A percentile compares a stretch with the other conserved stretches of the same genome.
phyloP scores from a whole-genome alignment of 2,888 invertebrate genomes.

The Selenia dentaria region DNA sequence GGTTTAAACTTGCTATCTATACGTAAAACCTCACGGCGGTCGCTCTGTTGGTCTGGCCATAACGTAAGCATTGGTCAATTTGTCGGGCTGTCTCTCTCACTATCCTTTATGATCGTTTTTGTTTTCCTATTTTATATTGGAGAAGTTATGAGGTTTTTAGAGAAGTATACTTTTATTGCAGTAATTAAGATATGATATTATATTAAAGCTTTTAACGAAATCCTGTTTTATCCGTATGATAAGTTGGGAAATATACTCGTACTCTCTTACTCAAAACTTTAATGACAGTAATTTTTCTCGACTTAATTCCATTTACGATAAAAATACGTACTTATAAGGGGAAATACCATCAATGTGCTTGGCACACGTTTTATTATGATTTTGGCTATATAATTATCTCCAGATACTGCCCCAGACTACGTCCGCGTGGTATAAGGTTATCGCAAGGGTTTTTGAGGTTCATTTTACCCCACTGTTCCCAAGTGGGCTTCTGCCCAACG shows the following conservation, averaged over 20 bases:
- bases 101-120: constrained; percentile 71
- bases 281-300: constrained; percentile 5
- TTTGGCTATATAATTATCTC: too few species aligned
- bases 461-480: too few species aligned
- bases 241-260: constrained; percentile 31
- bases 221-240: constrained; percentile 48
- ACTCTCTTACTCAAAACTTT: constrained; percentile 4
- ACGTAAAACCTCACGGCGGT: constrained; percentile 41
- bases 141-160: constrained; percentile 72
- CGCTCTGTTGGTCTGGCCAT: constrained; percentile 49
- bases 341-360: too few species aligned
- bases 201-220: constrained; percentile 72
- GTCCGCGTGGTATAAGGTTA: too few species aligned
- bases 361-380: too few species aligned
- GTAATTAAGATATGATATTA: constrained; percentile 78
- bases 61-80: constrained; percentile 68
- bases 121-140: constrained; percentile 65
- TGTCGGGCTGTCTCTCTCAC: constrained; percentile 53
- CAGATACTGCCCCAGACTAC: too few species aligned
- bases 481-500: too few species aligned
- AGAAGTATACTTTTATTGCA: constrained; percentile 74
- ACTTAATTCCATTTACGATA: constrained; percentile 35
- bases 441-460: too few species aligned
- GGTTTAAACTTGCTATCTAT: constrained; percentile 54
- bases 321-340: too few species aligned